Conservation (phyloP, 2,797 vertebrate genomes). For the Cyprinella venusta region DNA sequence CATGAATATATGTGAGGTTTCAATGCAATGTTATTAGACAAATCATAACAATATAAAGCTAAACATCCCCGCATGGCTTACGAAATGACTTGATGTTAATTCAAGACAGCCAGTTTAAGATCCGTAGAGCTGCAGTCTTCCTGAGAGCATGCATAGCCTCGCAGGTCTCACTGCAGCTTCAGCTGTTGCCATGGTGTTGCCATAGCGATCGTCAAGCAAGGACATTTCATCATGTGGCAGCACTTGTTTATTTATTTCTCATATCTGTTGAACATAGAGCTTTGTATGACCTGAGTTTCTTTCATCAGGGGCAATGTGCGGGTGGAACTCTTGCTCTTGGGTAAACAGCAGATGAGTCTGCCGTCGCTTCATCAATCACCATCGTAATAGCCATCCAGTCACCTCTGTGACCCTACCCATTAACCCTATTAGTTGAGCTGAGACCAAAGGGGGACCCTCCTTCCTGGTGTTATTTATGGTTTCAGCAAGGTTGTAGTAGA, state of each 20-base stretch:
- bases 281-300: constrained; percentile 51
- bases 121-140: constrained; percentile 41
- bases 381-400: constrained; percentile 9
- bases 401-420: constrained; percentile 37
- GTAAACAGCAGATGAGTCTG: constrained; percentile 28
- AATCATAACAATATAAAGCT: not conserved
- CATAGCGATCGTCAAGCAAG: constrained; percentile 72
- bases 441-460: constrained; percentile 18
- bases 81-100: not conserved
- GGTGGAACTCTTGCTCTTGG: constrained; percentile 25
- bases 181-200: constrained; percentile 72
- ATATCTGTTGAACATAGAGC: constrained; percentile 49
- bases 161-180: constrained; percentile 70
- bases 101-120: constrained; percentile 22
- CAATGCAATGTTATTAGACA: not conserved
- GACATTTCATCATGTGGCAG: constrained; percentile 61
- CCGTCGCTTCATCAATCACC: constrained; percentile 39
- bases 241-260: constrained; percentile 58
- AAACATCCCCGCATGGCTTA: not conserved
- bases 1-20: not conserved
- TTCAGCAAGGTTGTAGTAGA: constrained; percentile 48
- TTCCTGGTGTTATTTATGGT: constrained; percentile 32
- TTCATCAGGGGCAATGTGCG: constrained; percentile 16
- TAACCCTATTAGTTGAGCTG: constrained; percentile 45
- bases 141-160: constrained; percentile 52